These are phyloP conservation scores for Otis tarda DNA, from an alignment of 2,113 vertebrate species.

Conservation along the genomic window DNA sequence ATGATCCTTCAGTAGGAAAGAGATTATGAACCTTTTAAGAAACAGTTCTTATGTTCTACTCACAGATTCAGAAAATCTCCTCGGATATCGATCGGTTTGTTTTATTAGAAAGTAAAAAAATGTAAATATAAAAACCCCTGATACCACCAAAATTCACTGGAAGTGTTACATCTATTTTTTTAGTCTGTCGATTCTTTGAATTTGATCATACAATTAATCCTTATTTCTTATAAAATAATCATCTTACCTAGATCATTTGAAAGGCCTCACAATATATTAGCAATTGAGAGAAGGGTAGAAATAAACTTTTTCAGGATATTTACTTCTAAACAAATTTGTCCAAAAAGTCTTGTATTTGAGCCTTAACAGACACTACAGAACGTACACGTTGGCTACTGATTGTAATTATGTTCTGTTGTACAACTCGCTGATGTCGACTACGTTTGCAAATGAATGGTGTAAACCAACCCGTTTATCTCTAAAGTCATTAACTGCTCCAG, in stretches of 20 bases:
- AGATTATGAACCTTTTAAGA: conserved; percentile 63
- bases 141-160: not conserved
- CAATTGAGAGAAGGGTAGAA: not conserved
- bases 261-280: not conserved
- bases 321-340: not conserved
- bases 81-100: not conserved
- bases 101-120: not conserved
- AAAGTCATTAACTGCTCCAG: conserved; percentile 4
- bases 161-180: not conserved
- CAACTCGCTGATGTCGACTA: not conserved
- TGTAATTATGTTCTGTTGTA: not conserved
- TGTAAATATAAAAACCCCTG: not conserved
- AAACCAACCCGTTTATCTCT: not conserved
- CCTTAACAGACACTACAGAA: not conserved
- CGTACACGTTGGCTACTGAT: not conserved
- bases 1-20: conserved; percentile 58
- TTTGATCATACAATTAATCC: not conserved
- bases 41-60: conserved; percentile 18
- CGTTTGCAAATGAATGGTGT: not conserved
- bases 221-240: not conserved
- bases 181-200: not conserved
- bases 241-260: not conserved
- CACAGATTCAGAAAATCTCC: not conserved
- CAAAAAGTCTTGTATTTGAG: not conserved
- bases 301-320: not conserved